Percentiles rank a stretch among this genome's conserved stretches.
phyloP scores from a whole-genome alignment of 2,797 vertebrate species.

The Zalophus californianus region DNA sequence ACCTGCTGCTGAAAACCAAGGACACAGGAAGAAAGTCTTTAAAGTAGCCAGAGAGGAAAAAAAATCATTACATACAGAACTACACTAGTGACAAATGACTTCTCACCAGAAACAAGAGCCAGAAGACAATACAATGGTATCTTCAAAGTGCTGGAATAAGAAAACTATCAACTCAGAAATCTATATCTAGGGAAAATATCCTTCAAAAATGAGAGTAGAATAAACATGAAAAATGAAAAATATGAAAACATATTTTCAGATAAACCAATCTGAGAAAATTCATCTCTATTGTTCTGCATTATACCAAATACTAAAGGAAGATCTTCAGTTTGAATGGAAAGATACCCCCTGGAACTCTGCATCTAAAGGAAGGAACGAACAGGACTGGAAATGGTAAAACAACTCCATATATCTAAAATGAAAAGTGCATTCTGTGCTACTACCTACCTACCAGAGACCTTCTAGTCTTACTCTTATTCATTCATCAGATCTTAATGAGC shows the following conservation, averaged over 20 bases:
- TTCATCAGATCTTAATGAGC: conserved; percentile 8
- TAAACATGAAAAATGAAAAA: not conserved
- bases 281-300: not conserved
- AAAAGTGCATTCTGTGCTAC: not conserved
- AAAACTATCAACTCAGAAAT: not conserved
- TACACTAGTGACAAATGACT: not conserved
- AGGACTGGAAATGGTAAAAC: not conserved
- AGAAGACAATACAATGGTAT: not conserved
- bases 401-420: not conserved
- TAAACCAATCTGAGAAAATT: conserved; percentile 29
- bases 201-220: conserved; percentile 13
- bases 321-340: not conserved
- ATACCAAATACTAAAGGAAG: conserved; percentile 1
- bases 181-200: not conserved
- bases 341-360: not conserved
- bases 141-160: not conserved
- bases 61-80: not conserved
- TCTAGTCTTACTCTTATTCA: not conserved
- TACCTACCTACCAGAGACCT: not conserved
- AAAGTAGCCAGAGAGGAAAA: not conserved
- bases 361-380: not conserved
- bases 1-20: not conserved
- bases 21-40: not conserved
- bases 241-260: conserved; percentile 39
- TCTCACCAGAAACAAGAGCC: not conserved